Percentiles rank a stretch among this genome's conserved stretches.
Evolutionary conservation across 2,797 vertebrate species (phyloP).

Genomic region (Amblyraja radiata): DNA sequence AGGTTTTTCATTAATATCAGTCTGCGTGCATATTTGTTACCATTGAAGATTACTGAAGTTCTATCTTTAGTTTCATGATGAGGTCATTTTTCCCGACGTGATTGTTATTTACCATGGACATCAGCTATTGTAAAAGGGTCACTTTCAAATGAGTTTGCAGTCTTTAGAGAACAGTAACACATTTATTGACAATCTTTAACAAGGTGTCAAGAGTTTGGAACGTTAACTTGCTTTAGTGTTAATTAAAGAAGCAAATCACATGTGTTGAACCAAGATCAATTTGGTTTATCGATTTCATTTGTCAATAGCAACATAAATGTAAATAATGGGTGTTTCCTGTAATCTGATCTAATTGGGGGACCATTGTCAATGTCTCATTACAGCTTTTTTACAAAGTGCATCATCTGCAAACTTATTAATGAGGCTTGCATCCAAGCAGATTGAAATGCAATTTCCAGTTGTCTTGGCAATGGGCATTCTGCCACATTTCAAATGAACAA

Average conservation of each 20-base stretch:
- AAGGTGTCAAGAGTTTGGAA: not conserved
- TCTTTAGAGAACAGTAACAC: not conserved
- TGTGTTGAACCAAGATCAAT: not conserved
- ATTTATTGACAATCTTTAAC: not conserved
- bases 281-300: not conserved
- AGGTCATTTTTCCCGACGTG: too few relatives aligned
- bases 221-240: not conserved
- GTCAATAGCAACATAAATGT: not conserved
- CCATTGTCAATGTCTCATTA: not conserved
- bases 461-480: not conserved
- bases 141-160: not conserved
- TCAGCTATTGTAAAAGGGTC: not conserved
- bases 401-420: not conserved
- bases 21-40: not conserved
- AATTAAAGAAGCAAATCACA: constrained; percentile 14
- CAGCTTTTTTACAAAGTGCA: not conserved
- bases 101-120: not conserved
- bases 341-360: not conserved
- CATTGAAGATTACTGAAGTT: not conserved
- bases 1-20: not conserved
- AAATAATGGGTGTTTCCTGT: not conserved
- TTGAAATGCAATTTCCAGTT: not conserved
- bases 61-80: not conserved
- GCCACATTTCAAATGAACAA: not conserved
- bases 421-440: not conserved